phyloP scores from a whole-genome alignment of 2,113 vertebrate genomes.

The Daboia siamensis region DNA sequence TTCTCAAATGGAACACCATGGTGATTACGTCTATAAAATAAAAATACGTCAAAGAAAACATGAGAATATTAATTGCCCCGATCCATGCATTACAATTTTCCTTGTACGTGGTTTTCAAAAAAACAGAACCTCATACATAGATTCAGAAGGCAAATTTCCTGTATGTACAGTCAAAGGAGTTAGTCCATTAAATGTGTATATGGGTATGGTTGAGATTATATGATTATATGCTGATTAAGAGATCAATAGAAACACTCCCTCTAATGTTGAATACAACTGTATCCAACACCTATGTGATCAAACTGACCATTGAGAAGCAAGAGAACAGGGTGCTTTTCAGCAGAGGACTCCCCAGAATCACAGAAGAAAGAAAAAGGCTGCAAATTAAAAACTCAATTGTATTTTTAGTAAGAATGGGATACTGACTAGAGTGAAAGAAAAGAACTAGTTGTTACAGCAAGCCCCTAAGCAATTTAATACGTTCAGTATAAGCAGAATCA shows the following conservation, averaged over 20 bases:
- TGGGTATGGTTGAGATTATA: background rate
- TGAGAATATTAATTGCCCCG: background rate
- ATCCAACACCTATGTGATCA: background rate
- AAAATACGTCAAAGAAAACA: slow-evolving; percentile 26
- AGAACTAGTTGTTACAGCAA: background rate
- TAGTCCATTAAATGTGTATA: background rate
- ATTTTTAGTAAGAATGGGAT: background rate
- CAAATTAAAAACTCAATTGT: background rate
- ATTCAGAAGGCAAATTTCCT: background rate
- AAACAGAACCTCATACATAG: background rate
- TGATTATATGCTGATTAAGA: background rate
- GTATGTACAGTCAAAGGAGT: background rate
- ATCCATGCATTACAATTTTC: background rate
- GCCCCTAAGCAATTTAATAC: background rate
- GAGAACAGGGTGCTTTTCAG: background rate
- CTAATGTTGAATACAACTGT: background rate
- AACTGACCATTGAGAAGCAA: background rate
- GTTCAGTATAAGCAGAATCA: background rate
- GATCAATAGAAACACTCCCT: background rate
- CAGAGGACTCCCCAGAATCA: background rate
- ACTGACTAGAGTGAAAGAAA: background rate
- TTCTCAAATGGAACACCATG: slow-evolving; percentile 70
- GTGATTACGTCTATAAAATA: slow-evolving; percentile 67
- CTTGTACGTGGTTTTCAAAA: background rate
- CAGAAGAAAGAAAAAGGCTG: background rate